Base-by-base conservation (phyloP, 2,113 vertebrate species). In the Cynocephalus volans region DNA sequence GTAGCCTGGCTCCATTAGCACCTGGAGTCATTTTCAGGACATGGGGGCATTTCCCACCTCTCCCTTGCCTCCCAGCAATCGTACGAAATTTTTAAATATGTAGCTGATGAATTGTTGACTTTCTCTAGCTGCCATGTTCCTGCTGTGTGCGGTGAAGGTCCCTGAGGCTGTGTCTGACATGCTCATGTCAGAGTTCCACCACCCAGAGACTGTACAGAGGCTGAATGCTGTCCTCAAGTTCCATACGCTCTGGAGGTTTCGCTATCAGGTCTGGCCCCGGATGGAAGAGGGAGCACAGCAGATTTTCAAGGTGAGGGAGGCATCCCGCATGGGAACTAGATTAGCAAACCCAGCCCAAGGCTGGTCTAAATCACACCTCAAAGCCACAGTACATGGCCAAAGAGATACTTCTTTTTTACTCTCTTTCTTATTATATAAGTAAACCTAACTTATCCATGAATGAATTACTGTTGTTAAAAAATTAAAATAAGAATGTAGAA, bases 281-380 rank as follows among this genome's bases (percentile, higher is more conserved):
- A 99, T 99, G 99, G 99, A 99, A 97, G 99, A 99, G 89, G 99
- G 99, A 92, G 99, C 99, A 21, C 99, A 99, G 97, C 99, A 99
- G 98, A 99, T 99, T 95, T 99, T 99, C 98, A 99, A 99, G 99
- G 99, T 99, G 97, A 88, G 64, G 23, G 45, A 41, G 52, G 45
- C 6, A 76, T 50, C 11, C 8, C 6, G 18, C 21, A 15, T 13
- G 14, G 21, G 17, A 60, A 72, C 45, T 24, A 28, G 41, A 48
- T 26, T 33, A 88, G 5, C 62, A 90, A 93, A 62, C 15, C 21
- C 81, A 72, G 31, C 26, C 31, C 28, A 80, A 45, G n/a, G 2
- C 36, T 76, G 52, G 1, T 19, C 76, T 76, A 52, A 77, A 52
- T n/a, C 48, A n/a, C 48, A 73, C 19, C 45, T 80, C 54, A 88